These are phyloP conservation scores for Hymenochirus boettgeri DNA, from an alignment of 2,113 vertebrate genomes.

Conservation along the genomic window DNA sequence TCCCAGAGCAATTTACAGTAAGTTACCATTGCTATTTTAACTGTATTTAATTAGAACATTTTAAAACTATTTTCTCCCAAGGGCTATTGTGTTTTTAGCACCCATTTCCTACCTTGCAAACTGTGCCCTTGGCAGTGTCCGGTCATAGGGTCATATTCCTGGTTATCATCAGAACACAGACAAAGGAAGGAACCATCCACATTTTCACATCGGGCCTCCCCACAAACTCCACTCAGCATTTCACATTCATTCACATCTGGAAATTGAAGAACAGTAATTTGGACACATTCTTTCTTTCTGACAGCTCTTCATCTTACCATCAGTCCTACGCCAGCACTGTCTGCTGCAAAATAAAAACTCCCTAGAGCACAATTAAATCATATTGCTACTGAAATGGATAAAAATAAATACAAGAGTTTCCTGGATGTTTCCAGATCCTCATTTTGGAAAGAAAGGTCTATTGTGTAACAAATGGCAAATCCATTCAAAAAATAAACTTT, in stretches of 20 bases:
- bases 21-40: no score
- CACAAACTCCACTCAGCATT: slow-evolving; percentile 84
- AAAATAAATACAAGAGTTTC: slow-evolving; percentile 24
- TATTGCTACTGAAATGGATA: slow-evolving; percentile 34
- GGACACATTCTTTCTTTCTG: slow-evolving; percentile 23
- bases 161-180: slow-evolving; percentile 77
- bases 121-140: slow-evolving; percentile 75
- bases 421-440: slow-evolving; percentile 1
- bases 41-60: no score
- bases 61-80: no score
- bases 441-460: slow-evolving; percentile 16
- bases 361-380: slow-evolving; percentile 38
- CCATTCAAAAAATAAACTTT: no score
- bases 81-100: neutral
- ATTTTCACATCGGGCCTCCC: slow-evolving; percentile 88
- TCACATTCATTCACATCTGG: slow-evolving; percentile 95
- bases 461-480: no score
- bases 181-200: slow-evolving; percentile 86
- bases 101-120: slow-evolving; percentile 63
- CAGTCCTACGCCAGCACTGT: slow-evolving; percentile 26
- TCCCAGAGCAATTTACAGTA: no score
- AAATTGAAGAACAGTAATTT: slow-evolving; percentile 47
- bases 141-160: slow-evolving; percentile 82
- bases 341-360: slow-evolving; percentile 36
- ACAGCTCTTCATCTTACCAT: slow-evolving; percentile 44